A percentile compares a stretch with the other conserved stretches of the same genome.
These are phyloP conservation scores for Melanotaenia nigrans DNA, from an alignment of 2,797 vertebrate species.

Conservation along the genomic window DNA sequence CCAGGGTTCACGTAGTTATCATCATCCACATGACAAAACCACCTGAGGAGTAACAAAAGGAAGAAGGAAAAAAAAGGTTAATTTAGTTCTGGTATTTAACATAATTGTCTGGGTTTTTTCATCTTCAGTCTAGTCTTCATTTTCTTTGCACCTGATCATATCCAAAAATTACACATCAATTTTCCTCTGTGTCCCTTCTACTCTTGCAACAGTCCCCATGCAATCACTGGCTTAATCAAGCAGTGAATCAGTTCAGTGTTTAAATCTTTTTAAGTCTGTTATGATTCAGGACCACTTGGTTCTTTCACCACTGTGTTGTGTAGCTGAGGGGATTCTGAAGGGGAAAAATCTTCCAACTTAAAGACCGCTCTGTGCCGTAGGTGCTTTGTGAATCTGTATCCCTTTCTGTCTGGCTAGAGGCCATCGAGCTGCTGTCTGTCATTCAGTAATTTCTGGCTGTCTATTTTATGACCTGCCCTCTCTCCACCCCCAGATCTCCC, in stretches of 20 bases:
- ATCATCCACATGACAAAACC: constrained; percentile 95
- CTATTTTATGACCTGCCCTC: too few species aligned
- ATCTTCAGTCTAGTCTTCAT: neutral
- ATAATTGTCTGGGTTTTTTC: neutral
- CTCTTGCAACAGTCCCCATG: neutral
- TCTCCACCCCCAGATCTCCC: too few species aligned
- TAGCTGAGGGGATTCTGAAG: too few species aligned
- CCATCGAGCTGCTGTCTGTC: too few species aligned
- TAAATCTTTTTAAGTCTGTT: neutral
- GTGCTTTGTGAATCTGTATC: too few species aligned
- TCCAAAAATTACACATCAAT: neutral
- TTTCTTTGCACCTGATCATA: neutral
- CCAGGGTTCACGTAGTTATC: constrained; percentile 92
- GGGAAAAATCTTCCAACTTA: too few species aligned
- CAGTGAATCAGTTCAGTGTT: neutral
- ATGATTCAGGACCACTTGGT: too few species aligned
- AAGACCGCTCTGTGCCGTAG: too few species aligned
- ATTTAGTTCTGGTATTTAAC: neutral
- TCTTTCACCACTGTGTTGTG: too few species aligned
- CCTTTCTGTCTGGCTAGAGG: too few species aligned
- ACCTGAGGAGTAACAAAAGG: constrained; percentile 73
- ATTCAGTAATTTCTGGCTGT: too few species aligned
- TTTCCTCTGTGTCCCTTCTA: constrained; percentile 7
- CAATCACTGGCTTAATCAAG: neutral
- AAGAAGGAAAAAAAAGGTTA: neutral